Evolutionary conservation across 2,113 vertebrate genomes (phyloP), one percentile per base, ranked within the genome.

Genomic region (Xyliphius kryptos): DNA sequence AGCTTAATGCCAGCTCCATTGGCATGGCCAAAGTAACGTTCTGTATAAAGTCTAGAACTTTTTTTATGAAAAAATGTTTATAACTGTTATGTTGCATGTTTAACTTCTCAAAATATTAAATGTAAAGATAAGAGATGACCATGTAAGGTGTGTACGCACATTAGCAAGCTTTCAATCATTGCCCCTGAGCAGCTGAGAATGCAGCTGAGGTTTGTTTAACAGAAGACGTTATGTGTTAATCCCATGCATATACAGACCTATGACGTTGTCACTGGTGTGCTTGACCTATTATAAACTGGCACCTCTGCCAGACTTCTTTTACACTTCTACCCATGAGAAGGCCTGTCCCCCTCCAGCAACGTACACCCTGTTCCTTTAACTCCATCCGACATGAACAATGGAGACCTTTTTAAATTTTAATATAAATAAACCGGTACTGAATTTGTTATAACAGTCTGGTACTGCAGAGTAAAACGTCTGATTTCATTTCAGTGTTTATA

Each of bases 1-100:
- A 98, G 75, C 72, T 98, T 47, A 98, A 98, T 48, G 95, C 91
- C 48, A 98, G 95, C 83, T 98, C 95, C 0, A 86, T 98, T 0
- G 95, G 95, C 72, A 97, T 92, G 88, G 95, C 95, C 43, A 98
- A 98, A 91, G 95, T 97, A 65, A 84, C n/a, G n/a, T n/a, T n/a
- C n/a, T n/a, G n/a, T n/a, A n/a, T n/a, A n/a, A n/a, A n/a, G n/a
- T n/a, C n/a, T n/a, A n/a, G n/a, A n/a, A n/a, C n/a, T n/a, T n/a
- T n/a, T n/a, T n/a, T n/a, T n/a, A n/a, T n/a, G n/a, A n/a, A n/a
- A n/a, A n/a, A n/a, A n/a, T n/a, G n/a, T n/a, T n/a, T 5, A 14
- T 9, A 21, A n/a, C n/a, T n/a, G n/a, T 21, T 2, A 20, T 56
- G 17, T 8, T 56, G 16, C n/a, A n/a, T n/a, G n/a, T n/a, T n/a